Percentiles rank a stretch among this genome's conserved stretches.
phyloP scores from a whole-genome alignment of 2,888 invertebrate species.

The Morpho helenor region DNA sequence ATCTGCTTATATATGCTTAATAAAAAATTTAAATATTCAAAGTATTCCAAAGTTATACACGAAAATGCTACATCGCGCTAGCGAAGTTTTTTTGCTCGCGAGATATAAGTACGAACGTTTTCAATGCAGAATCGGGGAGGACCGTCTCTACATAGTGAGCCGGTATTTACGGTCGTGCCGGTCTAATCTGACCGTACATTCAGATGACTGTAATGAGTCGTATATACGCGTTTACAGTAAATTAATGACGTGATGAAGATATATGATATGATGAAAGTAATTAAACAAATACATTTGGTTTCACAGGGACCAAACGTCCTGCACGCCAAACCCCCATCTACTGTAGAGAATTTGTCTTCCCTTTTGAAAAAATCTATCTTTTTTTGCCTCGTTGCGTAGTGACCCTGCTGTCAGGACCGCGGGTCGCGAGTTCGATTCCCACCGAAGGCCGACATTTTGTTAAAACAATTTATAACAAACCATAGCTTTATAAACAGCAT shows the following conservation, averaged over 20 bases:
- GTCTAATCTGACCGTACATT: constrained; percentile 17
- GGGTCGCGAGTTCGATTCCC: no score
- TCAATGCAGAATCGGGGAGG: constrained; percentile 1
- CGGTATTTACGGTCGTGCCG: constrained; percentile 17
- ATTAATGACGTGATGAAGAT: neutral
- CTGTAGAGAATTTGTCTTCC: constrained; percentile 23
- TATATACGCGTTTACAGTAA: neutral
- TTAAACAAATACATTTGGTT: neutral
- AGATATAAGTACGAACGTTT: constrained; percentile 14
- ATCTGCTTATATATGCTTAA: no score
- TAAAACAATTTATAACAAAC: no score
- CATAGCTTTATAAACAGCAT: no score
- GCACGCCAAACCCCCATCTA: constrained; percentile 13
- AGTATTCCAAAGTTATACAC: neutral
- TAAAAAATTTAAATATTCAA: no score
- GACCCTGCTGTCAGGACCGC: no score
- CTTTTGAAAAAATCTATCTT: constrained; percentile 1
- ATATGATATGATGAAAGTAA: neutral
- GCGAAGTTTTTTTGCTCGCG: constrained; percentile 8
- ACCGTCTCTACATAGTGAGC: constrained; percentile 24
- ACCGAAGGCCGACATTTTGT: no score
- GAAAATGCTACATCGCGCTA: constrained; percentile 15
- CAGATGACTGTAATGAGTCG: constrained; percentile 18
- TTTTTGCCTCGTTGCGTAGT: no score
- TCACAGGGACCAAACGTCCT: neutral